Evolutionary conservation across 2,113 vertebrate genomes (phyloP).

Genomic region (Opisthocomus hoazin): DNA sequence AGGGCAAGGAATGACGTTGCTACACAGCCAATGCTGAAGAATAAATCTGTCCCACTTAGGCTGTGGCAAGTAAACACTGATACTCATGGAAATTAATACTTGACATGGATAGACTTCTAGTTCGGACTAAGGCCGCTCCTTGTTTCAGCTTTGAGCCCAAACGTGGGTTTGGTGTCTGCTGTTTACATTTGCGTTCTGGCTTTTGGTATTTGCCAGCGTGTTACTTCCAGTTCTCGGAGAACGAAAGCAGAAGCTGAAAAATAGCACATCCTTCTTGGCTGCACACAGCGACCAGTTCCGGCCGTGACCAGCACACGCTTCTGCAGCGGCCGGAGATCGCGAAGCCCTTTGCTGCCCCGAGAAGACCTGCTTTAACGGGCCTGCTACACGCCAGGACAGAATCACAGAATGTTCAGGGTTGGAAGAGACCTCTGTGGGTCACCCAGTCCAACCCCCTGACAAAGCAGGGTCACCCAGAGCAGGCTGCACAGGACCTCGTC

Average conservation of each 20-base stretch:
- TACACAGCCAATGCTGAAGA: neutral
- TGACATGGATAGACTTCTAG: neutral
- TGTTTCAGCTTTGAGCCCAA: neutral
- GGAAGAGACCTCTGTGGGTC: too few relatives aligned
- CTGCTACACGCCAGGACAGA: neutral
- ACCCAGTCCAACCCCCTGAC: too few relatives aligned
- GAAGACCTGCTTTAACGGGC: neutral
- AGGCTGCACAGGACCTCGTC: too few relatives aligned
- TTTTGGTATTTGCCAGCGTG: neutral
- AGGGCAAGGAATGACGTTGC: neutral
- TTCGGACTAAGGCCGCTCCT: neutral
- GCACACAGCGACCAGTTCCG: neutral
- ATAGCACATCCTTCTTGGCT: neutral
- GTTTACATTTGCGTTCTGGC: neutral
- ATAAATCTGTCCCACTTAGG: neutral
- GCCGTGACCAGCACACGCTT: rapidly evolving
- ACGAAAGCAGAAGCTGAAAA: neutral
- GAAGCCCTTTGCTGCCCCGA: neutral
- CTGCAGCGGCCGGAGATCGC: neutral
- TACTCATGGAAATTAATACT: neutral
- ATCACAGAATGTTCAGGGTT: too few relatives aligned
- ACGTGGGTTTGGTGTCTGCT: rapidly evolving
- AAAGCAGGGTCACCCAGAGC: too few relatives aligned
- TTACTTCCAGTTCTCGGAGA: neutral
- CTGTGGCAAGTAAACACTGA: neutral